Percentiles rank a stretch among this genome's conserved stretches.
Conservation (phyloP, 2,113 vertebrate species). For the human region DNA sequence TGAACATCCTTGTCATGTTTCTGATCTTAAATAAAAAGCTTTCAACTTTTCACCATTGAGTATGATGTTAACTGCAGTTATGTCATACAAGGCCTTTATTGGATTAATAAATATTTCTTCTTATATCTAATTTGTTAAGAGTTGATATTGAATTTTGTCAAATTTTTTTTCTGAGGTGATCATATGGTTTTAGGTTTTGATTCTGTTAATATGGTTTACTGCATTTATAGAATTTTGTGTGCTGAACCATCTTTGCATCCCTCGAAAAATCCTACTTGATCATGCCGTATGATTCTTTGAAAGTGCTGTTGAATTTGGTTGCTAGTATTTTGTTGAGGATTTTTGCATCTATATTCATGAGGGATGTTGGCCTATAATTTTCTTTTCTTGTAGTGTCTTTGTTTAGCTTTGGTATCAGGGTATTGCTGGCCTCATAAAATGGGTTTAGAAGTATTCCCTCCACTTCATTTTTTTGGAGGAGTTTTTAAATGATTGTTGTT, state of each 20-base stretch:
- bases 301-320: not conserved
- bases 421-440: not conserved
- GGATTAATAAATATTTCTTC: not conserved
- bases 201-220: not conserved
- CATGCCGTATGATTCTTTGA: not conserved
- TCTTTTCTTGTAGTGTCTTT: not conserved
- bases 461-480: not conserved
- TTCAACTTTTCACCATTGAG: not conserved
- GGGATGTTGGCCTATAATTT: not conserved
- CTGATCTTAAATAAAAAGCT: not conserved
- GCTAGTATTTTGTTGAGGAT: not conserved
- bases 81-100: not conserved
- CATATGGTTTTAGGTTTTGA: not conserved
- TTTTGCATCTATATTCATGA: not conserved
- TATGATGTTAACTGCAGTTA: not conserved
- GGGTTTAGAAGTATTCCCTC: not conserved
- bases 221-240: not conserved
- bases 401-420: not conserved
- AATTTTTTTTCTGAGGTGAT: not conserved
- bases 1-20: not conserved
- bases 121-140: not conserved
- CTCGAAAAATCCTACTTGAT: not conserved
- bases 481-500: not conserved
- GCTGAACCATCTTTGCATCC: not conserved
- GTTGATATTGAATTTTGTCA: not conserved